A percentile compares a stretch with the other conserved stretches of the same genome.
Conservation (phyloP, 1,140 invertebrate species). For the Paraescarpia echinospica region DNA sequence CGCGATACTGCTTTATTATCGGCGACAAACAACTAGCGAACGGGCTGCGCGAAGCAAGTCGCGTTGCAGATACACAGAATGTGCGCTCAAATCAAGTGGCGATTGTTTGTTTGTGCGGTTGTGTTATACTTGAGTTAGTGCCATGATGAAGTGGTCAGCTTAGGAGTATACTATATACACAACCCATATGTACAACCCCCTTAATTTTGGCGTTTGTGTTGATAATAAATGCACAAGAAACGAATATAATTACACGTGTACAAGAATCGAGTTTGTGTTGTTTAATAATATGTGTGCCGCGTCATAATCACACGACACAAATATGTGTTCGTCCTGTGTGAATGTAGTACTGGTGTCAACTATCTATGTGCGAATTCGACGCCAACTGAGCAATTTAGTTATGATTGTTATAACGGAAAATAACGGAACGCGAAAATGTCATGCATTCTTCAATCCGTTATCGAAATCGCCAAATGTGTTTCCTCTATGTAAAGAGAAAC, state of each 20-base stretch:
- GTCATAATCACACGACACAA: not conserved
- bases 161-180: not conserved
- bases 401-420: not conserved
- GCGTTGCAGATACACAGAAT: not conserved
- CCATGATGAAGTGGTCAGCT: not conserved
- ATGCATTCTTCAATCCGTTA: not conserved
- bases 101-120: not conserved
- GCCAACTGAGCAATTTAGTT: not conserved
- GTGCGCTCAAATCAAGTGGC: not conserved
- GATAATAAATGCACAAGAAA: not conserved
- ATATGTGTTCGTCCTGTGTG: not conserved
- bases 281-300: too few relatives aligned
- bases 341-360: not conserved
- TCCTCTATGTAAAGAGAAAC: not conserved
- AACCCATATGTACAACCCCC: too few relatives aligned
- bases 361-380: not conserved
- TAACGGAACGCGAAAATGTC: not conserved
- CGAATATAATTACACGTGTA: not conserved
- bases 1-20: not conserved
- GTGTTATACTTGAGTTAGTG: not conserved
- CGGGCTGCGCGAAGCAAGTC: not conserved
- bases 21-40: not conserved
- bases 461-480: not conserved
- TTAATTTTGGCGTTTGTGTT: not conserved
- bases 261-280: not conserved